Base-by-base conservation (phyloP, 1,140 invertebrate genomes). In the Cardiocondyla obscurior region DNA sequence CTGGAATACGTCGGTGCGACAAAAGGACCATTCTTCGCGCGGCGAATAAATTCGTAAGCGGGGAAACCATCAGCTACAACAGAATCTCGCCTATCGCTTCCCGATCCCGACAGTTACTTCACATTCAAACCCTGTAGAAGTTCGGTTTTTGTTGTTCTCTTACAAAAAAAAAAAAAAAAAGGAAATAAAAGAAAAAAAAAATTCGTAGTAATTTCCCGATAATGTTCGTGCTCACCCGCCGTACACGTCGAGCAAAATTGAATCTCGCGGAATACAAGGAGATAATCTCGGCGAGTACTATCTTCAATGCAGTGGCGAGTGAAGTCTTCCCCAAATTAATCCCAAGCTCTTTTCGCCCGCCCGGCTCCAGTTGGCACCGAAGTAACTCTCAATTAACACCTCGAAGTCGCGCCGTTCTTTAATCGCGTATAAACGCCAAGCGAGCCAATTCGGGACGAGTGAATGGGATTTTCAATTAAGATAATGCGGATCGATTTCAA, bases 1-100 rank as follows among this genome's bases (percentile, higher is more conserved):
- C 64, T 83, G 81, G 64, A 83, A 58, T 81, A 70, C 8, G 39
- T 76, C n/a, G 12, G 46, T 62, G 42, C 55, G 73, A 79, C 33
- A 64, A 89, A 70, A 22, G 55, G 22, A 19, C 46, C n/a, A n/a
- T 67, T 79, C 22, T 49, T 77, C 44, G 14, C 53, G 4, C 42
- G 33, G 16, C 36, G 12, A 14, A 36, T 51, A 36, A 16, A 39
- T 7, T 7, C 69, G 33, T 16, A 73, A 42, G 55, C 42, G 55
- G 28, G 72, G 62, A 62, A 74, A 74, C 28, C 62, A 53, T 67
- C 33, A 28, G 62, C 62, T 79, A 69, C 33, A 67, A 67, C 46
- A 39, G 30, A 69, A 65, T 53, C 25, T n/a, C n/a, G n/a, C 42
- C 25, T 30, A 28, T n/a, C 14, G 22, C n/a, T 42, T 42, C 7